A percentile compares a stretch with the other conserved stretches of the same genome.
phyloP scores from a whole-genome alignment of 2,113 vertebrate genomes.

The Ondatra zibethicus region DNA sequence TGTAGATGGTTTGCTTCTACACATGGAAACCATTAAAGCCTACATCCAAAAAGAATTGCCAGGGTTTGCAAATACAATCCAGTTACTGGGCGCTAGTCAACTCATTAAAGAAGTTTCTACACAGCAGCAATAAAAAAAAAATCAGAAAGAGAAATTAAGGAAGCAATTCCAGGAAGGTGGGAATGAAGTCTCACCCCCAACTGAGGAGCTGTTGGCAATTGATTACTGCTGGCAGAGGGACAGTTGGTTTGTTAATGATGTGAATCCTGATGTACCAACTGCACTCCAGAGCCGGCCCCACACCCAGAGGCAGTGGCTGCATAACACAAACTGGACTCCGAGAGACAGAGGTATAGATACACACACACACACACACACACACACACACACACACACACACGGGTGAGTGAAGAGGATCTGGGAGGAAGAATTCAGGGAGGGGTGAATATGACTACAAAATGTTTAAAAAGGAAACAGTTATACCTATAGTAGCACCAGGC shows the following conservation, averaged over 20 bases:
- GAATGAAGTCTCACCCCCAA: not conserved
- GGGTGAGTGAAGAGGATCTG: not conserved
- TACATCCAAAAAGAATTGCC: not conserved
- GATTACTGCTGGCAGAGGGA: not conserved
- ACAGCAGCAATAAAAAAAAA: not conserved
- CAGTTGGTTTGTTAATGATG: not conserved
- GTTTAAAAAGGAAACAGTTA: not conserved
- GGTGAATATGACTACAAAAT: not conserved
- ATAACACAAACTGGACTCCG: not conserved
- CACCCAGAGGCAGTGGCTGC: not conserved
- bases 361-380: no score
- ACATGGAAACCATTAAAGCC: not conserved
- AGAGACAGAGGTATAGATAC: not conserved
- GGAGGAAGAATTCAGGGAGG: not conserved
- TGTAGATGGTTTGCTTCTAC: not conserved
- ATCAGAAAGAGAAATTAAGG: not conserved
- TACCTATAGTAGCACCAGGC: not conserved
- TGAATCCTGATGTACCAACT: not conserved
- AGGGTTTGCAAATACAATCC: not conserved
- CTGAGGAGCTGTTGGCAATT: not conserved
- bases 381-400: no score
- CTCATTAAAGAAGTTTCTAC: not conserved
- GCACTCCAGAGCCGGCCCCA: not conserved
- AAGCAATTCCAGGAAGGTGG: not conserved
- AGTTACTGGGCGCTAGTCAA: not conserved